These are phyloP conservation scores for Campoplex nolae DNA, from an alignment of 2,888 invertebrate genomes.

Conservation along the genomic window DNA sequence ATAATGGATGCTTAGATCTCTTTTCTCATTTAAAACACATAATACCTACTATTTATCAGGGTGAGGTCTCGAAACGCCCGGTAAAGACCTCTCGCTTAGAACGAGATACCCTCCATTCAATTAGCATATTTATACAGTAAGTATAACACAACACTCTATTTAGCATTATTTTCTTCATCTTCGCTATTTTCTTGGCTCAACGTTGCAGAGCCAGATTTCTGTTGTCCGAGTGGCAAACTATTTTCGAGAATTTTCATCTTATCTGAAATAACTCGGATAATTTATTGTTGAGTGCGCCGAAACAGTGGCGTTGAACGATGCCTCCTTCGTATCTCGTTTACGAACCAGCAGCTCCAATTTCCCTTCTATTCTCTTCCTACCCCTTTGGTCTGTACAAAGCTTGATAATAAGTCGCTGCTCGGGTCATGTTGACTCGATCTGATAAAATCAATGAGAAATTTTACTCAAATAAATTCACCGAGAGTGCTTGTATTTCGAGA, in stretches of 20 bases:
- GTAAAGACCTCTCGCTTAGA: constrained; percentile 1
- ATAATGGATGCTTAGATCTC: constrained; percentile 66
- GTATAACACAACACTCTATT: not conserved
- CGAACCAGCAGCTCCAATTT: constrained; percentile 2
- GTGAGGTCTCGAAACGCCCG: not conserved
- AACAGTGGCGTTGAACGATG: constrained; percentile 35
- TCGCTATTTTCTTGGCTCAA: not conserved
- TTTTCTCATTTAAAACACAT: constrained; percentile 34
- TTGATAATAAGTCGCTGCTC: constrained; percentile 31
- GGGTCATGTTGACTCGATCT: constrained; percentile 41
- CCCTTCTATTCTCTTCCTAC: constrained; percentile 4
- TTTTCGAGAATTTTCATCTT: constrained; percentile 32
- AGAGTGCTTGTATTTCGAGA: not conserved
- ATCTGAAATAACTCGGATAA: constrained; percentile 49
- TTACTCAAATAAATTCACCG: constrained; percentile 2
- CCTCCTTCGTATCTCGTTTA: constrained; percentile 12
- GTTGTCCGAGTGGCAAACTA: constrained; percentile 9
- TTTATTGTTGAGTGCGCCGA: constrained; percentile 38
- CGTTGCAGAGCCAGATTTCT: not conserved
- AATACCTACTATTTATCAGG: not conserved
- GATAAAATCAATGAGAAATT: constrained; percentile 52
- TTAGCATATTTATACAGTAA: constrained; percentile 27
- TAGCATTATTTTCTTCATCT: not conserved
- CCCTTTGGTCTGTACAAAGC: not conserved
- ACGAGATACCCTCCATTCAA: constrained; percentile 22